Evolutionary conservation across 2,113 vertebrate genomes (phyloP).

Genomic region (Ammodytes dubius): DNA sequence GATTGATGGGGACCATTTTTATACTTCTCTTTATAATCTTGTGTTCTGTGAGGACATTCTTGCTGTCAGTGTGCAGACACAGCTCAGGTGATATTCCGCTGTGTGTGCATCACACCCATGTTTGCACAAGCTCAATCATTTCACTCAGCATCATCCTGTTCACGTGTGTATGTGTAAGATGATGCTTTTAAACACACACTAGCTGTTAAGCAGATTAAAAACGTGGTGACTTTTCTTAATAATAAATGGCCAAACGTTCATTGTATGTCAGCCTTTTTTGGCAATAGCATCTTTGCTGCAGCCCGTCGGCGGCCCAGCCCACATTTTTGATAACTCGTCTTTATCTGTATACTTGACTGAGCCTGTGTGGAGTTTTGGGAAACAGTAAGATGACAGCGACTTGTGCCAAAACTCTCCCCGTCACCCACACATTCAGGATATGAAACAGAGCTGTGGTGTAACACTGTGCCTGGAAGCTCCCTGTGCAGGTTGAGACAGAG

Average conservation of each 20-base stretch:
- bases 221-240: not conserved
- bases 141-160: constrained; percentile 14
- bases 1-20: not conserved
- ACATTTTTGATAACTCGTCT: constrained; percentile 6
- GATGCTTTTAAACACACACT: not conserved
- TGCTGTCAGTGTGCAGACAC: not conserved
- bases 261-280: not conserved
- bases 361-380: constrained; percentile 26
- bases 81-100: not conserved
- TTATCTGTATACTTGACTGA: constrained; percentile 30
- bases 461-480: constrained; percentile 47
- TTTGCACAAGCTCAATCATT: constrained; percentile 41
- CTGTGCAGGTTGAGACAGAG: constrained; percentile 61
- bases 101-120: constrained; percentile 37
- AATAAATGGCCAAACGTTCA: not conserved
- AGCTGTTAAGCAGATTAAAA: constrained; percentile 4
- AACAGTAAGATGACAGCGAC: not conserved
- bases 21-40: constrained; percentile 1
- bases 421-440: constrained; percentile 8
- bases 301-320: constrained; percentile 18
- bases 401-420: constrained; percentile 18
- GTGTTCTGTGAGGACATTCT: not conserved
- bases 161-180: not conserved
- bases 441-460: constrained; percentile 23
- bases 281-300: constrained; percentile 10